Base-by-base conservation (phyloP, 2,888 invertebrate species). In the Spatulosminthurus flaviceps region DNA sequence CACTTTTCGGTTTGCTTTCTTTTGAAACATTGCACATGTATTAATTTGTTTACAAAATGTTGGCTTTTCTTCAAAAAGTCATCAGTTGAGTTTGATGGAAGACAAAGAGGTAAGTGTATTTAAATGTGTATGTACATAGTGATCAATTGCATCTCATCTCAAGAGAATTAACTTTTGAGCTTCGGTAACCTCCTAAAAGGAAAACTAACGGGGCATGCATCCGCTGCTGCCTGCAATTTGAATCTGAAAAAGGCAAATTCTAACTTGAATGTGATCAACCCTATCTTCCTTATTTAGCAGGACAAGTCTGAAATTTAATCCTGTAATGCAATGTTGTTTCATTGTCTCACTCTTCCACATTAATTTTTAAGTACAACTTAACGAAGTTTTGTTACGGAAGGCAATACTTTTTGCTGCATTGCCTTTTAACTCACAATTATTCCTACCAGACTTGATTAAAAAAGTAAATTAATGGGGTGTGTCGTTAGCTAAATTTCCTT, bases 281-380 rank as follows among this genome's bases (percentile, higher is more conserved):
- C 67, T 28, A 26, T 28, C 11, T 24, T 28, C 67, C 67, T 28
- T 67, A 67, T 67, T 67, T 67, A 67, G 67, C 28, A 67, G 19
- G 67, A 67, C 67, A 67, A 67, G 67, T 26, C 22, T 26, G 67
- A 67, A 67, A 67, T 29, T 67, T 67, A 67, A 67, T 67, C 67
- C 64, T 24, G 19, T 67, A 67, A 19, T 67, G 67, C 11, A n/a
- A n/a, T 51, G 51, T 51, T 51, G 51, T 51, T 51, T 51, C 16
- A 51, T 51, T 51, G n/a, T 51, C n/a, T 13, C 16, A 51, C 16
- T 19, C 16, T 51, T 51, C 16, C 9, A 51, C 7, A 51, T 9
- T 51, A 51, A 51, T 11, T 19, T 51, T n/a, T 19, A 16, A 51
- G 51, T 2, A 51, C 7, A n/a, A 2, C 19, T 51, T 19, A 51